These are phyloP conservation scores for Electrona antarctica DNA, from an alignment of 2,113 vertebrate species.

Conservation along the genomic window DNA sequence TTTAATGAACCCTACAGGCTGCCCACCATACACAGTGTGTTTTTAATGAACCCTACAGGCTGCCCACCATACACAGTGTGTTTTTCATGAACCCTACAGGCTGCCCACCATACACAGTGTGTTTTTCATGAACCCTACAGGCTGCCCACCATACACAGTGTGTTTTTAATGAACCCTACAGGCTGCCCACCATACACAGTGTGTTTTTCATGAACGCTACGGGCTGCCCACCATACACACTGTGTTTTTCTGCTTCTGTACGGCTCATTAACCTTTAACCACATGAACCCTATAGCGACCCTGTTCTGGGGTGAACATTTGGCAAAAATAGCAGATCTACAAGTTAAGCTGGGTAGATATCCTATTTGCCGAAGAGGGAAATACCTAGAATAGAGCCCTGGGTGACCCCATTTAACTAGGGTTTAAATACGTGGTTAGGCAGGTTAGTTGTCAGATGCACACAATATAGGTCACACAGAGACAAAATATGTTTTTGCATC, in stretches of 20 bases:
- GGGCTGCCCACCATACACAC: not conserved
- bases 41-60: slow-evolving; percentile 49
- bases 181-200: not conserved
- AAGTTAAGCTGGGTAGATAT: too few relatives aligned
- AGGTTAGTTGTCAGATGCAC: not conserved
- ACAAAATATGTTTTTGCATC: too few relatives aligned
- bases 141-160: not conserved
- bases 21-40: not conserved
- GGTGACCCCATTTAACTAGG: too few relatives aligned
- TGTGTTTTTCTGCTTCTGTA: too few relatives aligned
- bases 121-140: slow-evolving; percentile 51
- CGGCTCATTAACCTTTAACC: too few relatives aligned
- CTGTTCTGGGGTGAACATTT: too few relatives aligned
- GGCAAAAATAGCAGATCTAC: too few relatives aligned
- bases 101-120: not conserved
- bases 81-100: slow-evolving; percentile 50
- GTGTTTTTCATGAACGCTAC: slow-evolving; percentile 51
- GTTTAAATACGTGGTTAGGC: not conserved
- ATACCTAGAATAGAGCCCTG: too few relatives aligned
- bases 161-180: slow-evolving; percentile 51
- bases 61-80: not conserved
- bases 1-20: slow-evolving; percentile 45
- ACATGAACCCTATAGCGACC: too few relatives aligned
- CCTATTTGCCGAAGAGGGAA: too few relatives aligned
- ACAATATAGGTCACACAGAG: too few relatives aligned